Base-by-base conservation (phyloP, 2,113 vertebrate species). In the Cairina moschata region DNA sequence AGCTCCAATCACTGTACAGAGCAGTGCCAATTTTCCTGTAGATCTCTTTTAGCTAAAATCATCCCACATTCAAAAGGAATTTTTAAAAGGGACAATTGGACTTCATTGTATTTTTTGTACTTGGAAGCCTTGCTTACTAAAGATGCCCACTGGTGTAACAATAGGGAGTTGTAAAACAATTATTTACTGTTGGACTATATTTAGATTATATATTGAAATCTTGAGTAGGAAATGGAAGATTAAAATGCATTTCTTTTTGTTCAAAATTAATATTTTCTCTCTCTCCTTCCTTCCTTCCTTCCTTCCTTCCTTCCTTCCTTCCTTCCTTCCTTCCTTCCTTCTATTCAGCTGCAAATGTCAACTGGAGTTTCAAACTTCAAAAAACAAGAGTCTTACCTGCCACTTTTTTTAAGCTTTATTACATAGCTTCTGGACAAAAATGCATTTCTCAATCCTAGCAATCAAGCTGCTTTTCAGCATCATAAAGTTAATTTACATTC, bases 351-450 rank as follows among this genome's bases (percentile, higher is more conserved):
- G 31, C 68, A 79, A 93, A 71, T 76, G 18, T 76, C 4, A 0
- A 11, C 34, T 91, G 69, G 28, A 82, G 44, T 85, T 71, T 89
- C 71, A 86, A 86, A 89, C 14, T 86, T 92, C 34, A 72, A 67
- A 96, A 91, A 85, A 17, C 10, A 83, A 9, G 36, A 83, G 38
- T 38, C 38, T 4, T 38, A 10, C 1, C 12, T 92, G 21, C 12
- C 44, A 82, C 44, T 96, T 94, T 50, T 38, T 75, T 79, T 90
- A 91, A 91, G 87, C 32, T 88, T 95, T 22, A 42, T 87, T 94
- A 74, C 10, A 48, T 83, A 88, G 25, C 52, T 90, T 95, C 63
- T 90, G 52, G 32, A 75, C 23, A 93, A 38, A 87, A 87, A 52
- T 78, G 16, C 34, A 16, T 56, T 16, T 95, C 72, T 83, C 44